A percentile compares a stretch with the other conserved stretches of the same genome.
These are phyloP conservation scores for Nothoprocta pentlandii DNA, from an alignment of 2,113 vertebrate species.

Conservation along the genomic window DNA sequence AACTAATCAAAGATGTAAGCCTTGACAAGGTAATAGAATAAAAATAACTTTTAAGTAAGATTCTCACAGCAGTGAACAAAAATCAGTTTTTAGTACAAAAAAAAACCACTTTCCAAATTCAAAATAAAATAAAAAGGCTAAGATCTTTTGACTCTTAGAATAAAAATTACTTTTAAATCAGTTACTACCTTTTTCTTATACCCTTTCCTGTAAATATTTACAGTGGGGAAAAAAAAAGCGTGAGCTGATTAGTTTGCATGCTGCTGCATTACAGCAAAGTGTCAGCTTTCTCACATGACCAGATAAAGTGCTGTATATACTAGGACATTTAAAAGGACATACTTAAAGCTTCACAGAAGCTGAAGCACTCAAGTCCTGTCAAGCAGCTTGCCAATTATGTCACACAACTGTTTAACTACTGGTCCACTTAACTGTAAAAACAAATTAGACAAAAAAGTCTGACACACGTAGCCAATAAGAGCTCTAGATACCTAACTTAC, in stretches of 20 bases:
- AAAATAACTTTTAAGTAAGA: neutral
- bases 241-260: neutral
- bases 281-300: neutral
- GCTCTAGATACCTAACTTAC: neutral
- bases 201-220: neutral
- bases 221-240: neutral
- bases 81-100: neutral
- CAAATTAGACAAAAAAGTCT: too few relatives aligned
- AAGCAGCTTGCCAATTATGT: neutral
- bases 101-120: neutral
- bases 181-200: neutral
- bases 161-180: neutral
- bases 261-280: neutral
- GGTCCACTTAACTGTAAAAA: neutral
- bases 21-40: neutral
- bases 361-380: neutral
- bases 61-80: neutral
- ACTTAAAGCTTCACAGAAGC: neutral
- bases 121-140: neutral
- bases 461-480: neutral
- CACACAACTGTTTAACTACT: neutral
- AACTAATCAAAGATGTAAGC: neutral
- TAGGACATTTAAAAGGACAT: neutral
- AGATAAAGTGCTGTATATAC: neutral
- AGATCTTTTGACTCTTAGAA: neutral